phyloP scores from a whole-genome alignment of 2,797 vertebrate species.

The Phalanger gymnotis region DNA sequence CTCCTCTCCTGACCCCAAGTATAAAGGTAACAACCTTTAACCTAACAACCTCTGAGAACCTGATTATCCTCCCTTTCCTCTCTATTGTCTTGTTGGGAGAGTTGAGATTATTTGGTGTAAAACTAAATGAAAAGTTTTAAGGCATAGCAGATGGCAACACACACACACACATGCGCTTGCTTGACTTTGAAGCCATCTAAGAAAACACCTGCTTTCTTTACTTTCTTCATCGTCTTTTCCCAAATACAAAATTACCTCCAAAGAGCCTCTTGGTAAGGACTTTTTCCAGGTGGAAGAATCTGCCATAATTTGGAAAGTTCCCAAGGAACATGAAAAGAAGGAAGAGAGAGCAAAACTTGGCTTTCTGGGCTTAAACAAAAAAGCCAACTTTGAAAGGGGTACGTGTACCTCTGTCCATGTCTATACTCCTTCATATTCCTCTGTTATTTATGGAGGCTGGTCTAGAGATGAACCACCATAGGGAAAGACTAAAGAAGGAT shows the following conservation, averaged over 20 bases:
- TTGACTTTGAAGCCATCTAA: conserved; percentile 22
- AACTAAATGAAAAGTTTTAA: background rate
- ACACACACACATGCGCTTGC: background rate
- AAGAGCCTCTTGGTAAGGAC: background rate
- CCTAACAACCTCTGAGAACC: background rate
- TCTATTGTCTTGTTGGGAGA: background rate
- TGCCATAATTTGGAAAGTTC: conserved; percentile 18
- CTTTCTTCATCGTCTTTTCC: conserved; percentile 7
- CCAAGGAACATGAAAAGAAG: conserved; percentile 12
- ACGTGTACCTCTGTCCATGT: background rate
- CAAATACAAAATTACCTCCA: conserved; percentile 15
- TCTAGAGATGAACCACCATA: background rate
- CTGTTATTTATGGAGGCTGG: background rate
- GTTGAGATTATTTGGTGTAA: background rate
- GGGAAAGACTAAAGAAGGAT: background rate
- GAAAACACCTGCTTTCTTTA: conserved; percentile 9
- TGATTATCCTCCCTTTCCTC: background rate
- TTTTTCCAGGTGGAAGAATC: conserved; percentile 20
- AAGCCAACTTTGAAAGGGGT: background rate
- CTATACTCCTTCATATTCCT: background rate
- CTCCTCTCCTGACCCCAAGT: background rate
- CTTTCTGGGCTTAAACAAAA: conserved; percentile 14
- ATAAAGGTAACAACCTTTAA: background rate
- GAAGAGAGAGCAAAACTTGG: background rate
- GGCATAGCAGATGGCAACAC: background rate